Evolutionary conservation across 2,888 invertebrate genomes (phyloP), one percentile per base, ranked within the genome.

Genomic region (Hecatera dysodea): DNA sequence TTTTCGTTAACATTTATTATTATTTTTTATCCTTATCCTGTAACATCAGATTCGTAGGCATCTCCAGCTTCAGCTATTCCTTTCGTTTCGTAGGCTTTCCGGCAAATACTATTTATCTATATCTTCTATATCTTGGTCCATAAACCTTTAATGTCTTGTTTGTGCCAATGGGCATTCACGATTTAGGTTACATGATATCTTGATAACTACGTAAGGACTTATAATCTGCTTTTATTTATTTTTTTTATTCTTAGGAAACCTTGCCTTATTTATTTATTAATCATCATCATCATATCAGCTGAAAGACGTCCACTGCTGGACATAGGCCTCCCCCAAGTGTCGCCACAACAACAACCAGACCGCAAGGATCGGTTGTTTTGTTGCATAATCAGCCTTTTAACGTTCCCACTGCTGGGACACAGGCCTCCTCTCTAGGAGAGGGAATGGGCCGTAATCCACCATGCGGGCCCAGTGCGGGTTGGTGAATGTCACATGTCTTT

Each of bases 111-210:
- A 44, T 72, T 7, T 78, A 48, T 78, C 44, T 56, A 48, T 50
- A 48, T 46, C 44, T 44, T 46, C n/a, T 56, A 22, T 50, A 50
- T 50, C 57, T 63, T 33, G 39, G 33, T 42, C 72, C 55, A 78
- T 78, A 72, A 82, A 82, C 33, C 22, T 79, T 79, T 78, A 82
- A 73, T 53, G 57, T 46, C 75, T 69, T 74, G 75, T 80, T 74
- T 74, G 66, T 69, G 66, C 64, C 48, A 46, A 65, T 61, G 33
- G 56, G 17, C 63, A 55, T 63, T 82, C 65, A 64, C 48, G 64
- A 78, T 65, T 24, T 53, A 48, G 44, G 64, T 65, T 65, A 80
- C 29, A 63, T 74, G 61, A 74, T 66, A 63, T 33, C 24, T 17
- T 42, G 59, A 15, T 55, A 55, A 7, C 29, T 29, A 8, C 4